Conservation (phyloP, 2,888 invertebrate genomes). For the Sesia apiformis region DNA sequence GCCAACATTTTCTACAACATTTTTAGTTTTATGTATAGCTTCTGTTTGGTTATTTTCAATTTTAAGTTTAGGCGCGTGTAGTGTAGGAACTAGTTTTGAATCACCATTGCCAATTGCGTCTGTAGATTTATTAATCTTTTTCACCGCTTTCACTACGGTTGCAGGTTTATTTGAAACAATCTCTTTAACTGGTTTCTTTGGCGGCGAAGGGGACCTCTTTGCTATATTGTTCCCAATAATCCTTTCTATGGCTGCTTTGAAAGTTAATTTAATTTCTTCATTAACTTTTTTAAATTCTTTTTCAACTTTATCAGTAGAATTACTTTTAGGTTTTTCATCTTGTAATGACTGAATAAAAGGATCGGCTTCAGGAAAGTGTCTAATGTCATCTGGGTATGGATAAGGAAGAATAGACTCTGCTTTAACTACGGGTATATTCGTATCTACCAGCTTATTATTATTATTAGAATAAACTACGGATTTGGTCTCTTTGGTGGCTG, state of each 20-base stretch:
- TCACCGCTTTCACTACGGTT: neutral
- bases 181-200: slow-evolving; percentile 5
- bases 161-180: neutral
- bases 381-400: slow-evolving; percentile 42
- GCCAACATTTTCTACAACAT: neutral
- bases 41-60: neutral
- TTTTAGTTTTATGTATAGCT: neutral
- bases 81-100: neutral
- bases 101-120: neutral
- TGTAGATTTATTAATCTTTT: neutral
- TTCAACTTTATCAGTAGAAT: slow-evolving; percentile 30
- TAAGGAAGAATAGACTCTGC: slow-evolving; percentile 45
- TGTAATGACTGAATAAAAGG: slow-evolving; percentile 14
- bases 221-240: slow-evolving; percentile 35
- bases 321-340: slow-evolving; percentile 6
- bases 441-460: slow-evolving; percentile 1
- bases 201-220: slow-evolving; percentile 15
- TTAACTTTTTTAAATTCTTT: slow-evolving; percentile 50
- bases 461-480: neutral
- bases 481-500: slow-evolving; percentile 4
- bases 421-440: slow-evolving; percentile 35
- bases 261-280: slow-evolving; percentile 47
- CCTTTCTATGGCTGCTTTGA: slow-evolving; percentile 53
- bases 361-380: slow-evolving; percentile 15
- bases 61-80: neutral